Evolutionary conservation across 1,140 invertebrate species (phyloP).

Genomic region (Psix sp.): DNA sequence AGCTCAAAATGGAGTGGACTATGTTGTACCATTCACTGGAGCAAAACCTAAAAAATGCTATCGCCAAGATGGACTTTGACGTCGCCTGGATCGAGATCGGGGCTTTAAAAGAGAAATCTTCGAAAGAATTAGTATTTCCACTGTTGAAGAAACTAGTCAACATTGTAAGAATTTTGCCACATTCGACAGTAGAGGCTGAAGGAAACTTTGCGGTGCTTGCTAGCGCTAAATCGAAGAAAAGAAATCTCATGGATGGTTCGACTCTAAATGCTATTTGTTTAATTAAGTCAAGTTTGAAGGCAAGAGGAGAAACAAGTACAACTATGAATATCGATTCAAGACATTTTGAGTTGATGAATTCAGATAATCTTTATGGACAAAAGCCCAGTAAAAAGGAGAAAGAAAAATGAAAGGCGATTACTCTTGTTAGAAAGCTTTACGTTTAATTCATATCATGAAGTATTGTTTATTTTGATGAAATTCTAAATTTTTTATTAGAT

Average conservation of each 20-base stretch:
- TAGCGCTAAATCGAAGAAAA: constrained; percentile 32
- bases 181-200: constrained; percentile 43
- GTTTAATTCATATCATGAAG: too few relatives aligned
- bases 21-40: constrained; percentile 28
- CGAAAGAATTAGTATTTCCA: constrained; percentile 19
- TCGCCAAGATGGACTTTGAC: constrained; percentile 41
- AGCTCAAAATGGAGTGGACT: constrained; percentile 26
- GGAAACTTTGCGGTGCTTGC: constrained; percentile 40
- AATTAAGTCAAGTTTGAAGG: constrained; percentile 42
- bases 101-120: constrained; percentile 15
- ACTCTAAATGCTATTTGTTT: constrained; percentile 46
- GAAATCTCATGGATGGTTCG: constrained; percentile 44
- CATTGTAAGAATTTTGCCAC: constrained; percentile 44
- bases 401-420: too few relatives aligned
- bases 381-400: constrained; percentile 35
- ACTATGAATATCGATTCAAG: constrained; percentile 33
- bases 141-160: constrained; percentile 33
- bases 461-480: too few relatives aligned
- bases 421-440: too few relatives aligned
- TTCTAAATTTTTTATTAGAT: too few relatives aligned
- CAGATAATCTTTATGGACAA: constrained; percentile 40
- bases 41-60: constrained; percentile 7
- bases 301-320: constrained; percentile 30
- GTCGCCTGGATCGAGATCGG: constrained; percentile 45
- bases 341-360: constrained; percentile 50